These are phyloP conservation scores for Caiman crocodilus DNA, from an alignment of 2,797 vertebrate genomes.

Conservation along the genomic window DNA sequence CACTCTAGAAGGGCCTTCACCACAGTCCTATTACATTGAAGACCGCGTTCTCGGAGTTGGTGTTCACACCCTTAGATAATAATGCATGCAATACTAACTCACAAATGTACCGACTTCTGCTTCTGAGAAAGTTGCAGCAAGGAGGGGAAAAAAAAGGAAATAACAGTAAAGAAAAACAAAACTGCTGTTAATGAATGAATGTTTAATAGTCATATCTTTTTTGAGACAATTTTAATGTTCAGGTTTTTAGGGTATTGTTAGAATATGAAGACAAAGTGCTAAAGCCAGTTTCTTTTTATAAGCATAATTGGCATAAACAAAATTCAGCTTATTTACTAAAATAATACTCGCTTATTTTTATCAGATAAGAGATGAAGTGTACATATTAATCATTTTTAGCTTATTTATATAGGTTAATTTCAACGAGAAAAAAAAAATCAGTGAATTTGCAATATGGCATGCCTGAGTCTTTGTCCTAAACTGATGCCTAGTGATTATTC, in stretches of 20 bases:
- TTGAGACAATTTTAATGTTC: background rate
- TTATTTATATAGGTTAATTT: background rate
- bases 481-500: background rate
- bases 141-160: too few species aligned
- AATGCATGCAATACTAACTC: background rate
- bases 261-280: background rate
- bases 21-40: too few species aligned
- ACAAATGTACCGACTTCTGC: background rate
- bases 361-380: background rate
- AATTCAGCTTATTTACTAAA: background rate
- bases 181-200: background rate
- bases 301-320: background rate
- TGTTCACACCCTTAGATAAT: background rate
- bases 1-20: too few species aligned
- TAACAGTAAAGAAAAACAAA: too few species aligned
- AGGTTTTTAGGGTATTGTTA: background rate
- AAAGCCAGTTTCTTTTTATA: background rate
- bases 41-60: too few species aligned
- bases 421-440: background rate
- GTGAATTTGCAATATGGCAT: too few species aligned
- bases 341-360: background rate
- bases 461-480: background rate
- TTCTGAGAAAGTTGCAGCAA: background rate
- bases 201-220: background rate
- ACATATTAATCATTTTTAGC: background rate